These are phyloP conservation scores for Eurytoma adleriae DNA, from an alignment of 2,888 invertebrate genomes.

Conservation along the genomic window DNA sequence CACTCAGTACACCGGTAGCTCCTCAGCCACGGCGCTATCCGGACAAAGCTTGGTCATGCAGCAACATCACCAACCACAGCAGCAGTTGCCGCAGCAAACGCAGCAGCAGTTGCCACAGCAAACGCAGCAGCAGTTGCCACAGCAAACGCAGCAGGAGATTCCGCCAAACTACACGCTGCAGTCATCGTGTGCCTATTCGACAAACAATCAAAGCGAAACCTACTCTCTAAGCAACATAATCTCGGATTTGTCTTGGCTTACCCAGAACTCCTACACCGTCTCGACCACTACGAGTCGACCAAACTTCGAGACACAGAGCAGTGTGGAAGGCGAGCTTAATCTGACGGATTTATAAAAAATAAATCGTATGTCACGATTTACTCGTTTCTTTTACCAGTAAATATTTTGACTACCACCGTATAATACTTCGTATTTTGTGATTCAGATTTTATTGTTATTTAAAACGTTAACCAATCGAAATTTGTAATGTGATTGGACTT, in stretches of 20 bases:
- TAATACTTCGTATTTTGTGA: too few relatives aligned
- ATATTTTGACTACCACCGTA: too few relatives aligned
- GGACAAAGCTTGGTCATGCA: conserved; percentile 9
- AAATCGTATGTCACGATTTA: too few relatives aligned
- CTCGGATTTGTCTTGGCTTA: conserved; percentile 15
- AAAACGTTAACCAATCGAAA: too few relatives aligned
- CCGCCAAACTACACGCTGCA: neutral
- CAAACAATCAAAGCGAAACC: neutral
- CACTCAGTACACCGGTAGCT: neutral
- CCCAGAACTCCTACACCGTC: neutral
- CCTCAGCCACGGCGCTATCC: neutral
- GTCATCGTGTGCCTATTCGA: neutral
- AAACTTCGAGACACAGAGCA: neutral
- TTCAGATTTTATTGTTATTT: too few relatives aligned
- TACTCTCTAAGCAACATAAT: neutral
- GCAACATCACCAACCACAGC: conserved; percentile 2
- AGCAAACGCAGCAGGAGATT: neutral
- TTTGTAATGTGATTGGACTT: too few relatives aligned
- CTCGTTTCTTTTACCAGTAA: too few relatives aligned
- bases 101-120: neutral
- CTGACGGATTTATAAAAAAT: conserved; percentile 15
- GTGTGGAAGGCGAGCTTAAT: neutral
- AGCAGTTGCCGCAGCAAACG: conserved; percentile 5
- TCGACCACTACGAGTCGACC: neutral
- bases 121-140: conserved; percentile 18